phyloP scores from a whole-genome alignment of 2,113 vertebrate genomes.

The Alexandromys fortis region DNA sequence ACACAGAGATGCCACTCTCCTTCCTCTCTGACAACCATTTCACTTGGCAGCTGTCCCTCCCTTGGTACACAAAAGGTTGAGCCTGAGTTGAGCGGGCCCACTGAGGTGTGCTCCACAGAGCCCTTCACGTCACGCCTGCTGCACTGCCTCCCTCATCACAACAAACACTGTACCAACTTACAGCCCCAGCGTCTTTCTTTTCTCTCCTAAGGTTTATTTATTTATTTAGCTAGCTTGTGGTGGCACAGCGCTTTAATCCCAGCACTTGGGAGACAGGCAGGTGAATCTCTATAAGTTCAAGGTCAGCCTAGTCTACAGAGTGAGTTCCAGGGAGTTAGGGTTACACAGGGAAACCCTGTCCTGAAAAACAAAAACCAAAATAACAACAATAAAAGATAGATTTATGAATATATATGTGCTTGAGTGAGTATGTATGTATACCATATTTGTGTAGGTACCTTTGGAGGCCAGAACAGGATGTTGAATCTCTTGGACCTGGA shows the following conservation, averaged over 20 bases:
- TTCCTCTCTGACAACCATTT: fast-evolving
- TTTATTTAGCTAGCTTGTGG: no score
- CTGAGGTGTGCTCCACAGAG: not conserved
- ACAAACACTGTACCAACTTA: no score
- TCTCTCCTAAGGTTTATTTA: not conserved
- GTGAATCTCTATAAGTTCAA: no score
- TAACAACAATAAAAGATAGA: no score
- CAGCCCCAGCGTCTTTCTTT: not conserved
- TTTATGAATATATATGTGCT: not conserved
- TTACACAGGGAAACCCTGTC: no score
- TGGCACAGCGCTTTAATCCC: no score
- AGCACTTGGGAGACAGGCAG: no score
- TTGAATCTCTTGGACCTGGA: not conserved
- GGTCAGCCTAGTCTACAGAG: no score
- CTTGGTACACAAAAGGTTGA: not conserved
- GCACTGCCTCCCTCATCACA: not conserved
- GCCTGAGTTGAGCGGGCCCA: not conserved
- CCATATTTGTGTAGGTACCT: not conserved
- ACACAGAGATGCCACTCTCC: fast-evolving
- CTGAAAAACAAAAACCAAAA: no score
- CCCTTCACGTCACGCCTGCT: not conserved
- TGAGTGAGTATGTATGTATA: not conserved
- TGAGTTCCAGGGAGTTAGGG: no score
- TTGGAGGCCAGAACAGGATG: not conserved
- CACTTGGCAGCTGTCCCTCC: no score